These are phyloP conservation scores for Nannobrachium achirus DNA, from an alignment of 2,113 vertebrate species.

Conservation along the genomic window DNA sequence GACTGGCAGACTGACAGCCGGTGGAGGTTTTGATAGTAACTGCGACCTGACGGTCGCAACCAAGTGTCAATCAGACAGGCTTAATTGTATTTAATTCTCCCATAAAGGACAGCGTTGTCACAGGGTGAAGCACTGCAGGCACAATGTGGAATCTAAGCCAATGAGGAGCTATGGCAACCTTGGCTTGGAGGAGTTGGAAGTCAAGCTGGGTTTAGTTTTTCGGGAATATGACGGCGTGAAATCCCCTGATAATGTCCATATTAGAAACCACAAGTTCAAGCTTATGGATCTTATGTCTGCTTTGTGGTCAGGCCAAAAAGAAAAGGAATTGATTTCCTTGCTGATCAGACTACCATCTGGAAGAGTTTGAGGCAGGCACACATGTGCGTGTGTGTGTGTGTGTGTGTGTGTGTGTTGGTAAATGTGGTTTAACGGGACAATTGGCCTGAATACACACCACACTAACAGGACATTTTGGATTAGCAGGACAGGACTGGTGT, in stretches of 20 bases:
- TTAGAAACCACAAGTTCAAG: constrained; percentile 10
- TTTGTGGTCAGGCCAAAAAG: constrained; percentile 18
- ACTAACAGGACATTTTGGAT: no score
- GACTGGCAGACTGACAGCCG: no score
- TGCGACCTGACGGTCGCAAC: no score
- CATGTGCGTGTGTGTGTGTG: no score
- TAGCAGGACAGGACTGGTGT: no score
- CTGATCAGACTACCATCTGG: background rate
- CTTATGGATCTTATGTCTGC: constrained; percentile 12
- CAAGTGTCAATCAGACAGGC: background rate
- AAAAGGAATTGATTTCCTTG: background rate
- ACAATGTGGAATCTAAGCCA: background rate
- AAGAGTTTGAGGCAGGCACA: background rate
- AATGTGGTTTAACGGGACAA: no score
- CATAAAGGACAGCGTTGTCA: background rate
- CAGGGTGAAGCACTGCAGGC: background rate
- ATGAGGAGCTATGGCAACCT: background rate
- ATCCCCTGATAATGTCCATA: background rate
- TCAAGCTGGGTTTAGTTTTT: constrained; percentile 11
- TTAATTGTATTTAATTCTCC: background rate
- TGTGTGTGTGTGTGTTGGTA: no score
- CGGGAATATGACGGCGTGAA: background rate
- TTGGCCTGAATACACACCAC: no score
- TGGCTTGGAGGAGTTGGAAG: background rate
- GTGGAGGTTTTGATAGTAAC: no score